Evolutionary conservation across 1,140 invertebrate genomes (phyloP), one percentile per base, ranked within the genome.

Genomic region (Carposina sasakii): DNA sequence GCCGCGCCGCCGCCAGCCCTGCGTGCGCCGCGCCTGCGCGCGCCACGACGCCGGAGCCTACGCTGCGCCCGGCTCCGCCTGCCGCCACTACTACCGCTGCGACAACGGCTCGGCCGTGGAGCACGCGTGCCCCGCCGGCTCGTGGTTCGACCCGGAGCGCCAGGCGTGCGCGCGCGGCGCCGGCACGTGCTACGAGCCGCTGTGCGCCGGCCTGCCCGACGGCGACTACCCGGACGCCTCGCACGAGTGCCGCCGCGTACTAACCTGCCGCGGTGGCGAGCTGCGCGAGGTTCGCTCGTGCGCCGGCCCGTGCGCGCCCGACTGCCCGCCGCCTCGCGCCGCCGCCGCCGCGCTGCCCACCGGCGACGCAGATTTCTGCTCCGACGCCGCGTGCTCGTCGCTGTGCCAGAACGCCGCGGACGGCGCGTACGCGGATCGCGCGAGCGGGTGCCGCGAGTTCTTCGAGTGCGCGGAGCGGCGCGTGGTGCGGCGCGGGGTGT

Each of bases 401-500:
- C 48, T 76, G n/a, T 88, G 86, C 49, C 74, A 84, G 13, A 58
- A 65, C 28, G 63, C 57, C 31, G 51, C 74, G 3, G 85, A 90
- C 55, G 89, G 89, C 0, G 89, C 89, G 20, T 89, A 89, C 57
- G 83, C 86, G 2, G 88, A 90, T 56, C 74, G 82, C 12, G 74
- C 77, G 1, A 85, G 87, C 1, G 86, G 82, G 2, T 91, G 89
- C 63, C 81, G 85, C 2, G 86, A 87, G 52, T 90, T 90, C 62
- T 89, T 86, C 53, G 88, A 87, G 28, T 90, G 89, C 54, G 72
- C 78, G 50, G 62, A 71, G 22, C 58, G 61, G 13, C 67, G 71
- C 4, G 81, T 82, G 1, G 73, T 84, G n/a, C 60, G 81, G 2
- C 71, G 82, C 9, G 81, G 82, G 9, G 76, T 85, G n/a, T 88